These are phyloP conservation scores for Synanthedon vespiformis DNA, from an alignment of 2,888 invertebrate species.

Conservation along the genomic window DNA sequence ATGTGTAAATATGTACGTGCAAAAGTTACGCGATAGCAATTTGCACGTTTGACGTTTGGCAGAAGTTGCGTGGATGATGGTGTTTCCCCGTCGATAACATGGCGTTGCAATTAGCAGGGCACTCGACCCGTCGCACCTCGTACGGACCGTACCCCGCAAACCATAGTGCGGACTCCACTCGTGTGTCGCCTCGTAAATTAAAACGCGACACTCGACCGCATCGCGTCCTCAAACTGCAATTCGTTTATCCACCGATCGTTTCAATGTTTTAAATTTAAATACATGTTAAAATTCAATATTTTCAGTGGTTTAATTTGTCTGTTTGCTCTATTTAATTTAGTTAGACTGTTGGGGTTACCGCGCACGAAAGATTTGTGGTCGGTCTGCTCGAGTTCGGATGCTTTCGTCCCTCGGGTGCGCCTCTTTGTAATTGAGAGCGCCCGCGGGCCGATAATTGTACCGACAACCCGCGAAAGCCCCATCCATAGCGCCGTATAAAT, in stretches of 20 bases:
- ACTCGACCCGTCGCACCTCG: constrained; percentile 47
- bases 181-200: constrained; percentile 68
- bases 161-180: constrained; percentile 53
- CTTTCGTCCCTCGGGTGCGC: constrained; percentile 61
- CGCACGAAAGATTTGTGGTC: constrained; percentile 53
- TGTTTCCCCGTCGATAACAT: constrained; percentile 31
- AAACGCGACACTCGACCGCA: constrained; percentile 60
- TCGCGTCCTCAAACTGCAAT: constrained; percentile 50
- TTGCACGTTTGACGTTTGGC: constrained; percentile 27
- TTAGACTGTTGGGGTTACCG: constrained; percentile 15
- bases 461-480: constrained; percentile 42
- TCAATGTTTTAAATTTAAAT: constrained; percentile 16
- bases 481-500: constrained; percentile 47
- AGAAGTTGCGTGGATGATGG: constrained; percentile 26
- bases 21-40: no score
- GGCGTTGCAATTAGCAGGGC: constrained; percentile 64
- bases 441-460: constrained; percentile 66
- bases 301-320: constrained; percentile 7
- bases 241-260: constrained; percentile 45
- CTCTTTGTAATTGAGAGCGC: constrained; percentile 69
- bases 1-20: background rate
- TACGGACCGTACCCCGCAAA: constrained; percentile 23
- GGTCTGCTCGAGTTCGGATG: constrained; percentile 39
- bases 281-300: background rate
- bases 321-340: constrained; percentile 34